Percentiles rank a stretch among this genome's conserved stretches.
These are phyloP conservation scores for Dendrocincla tyrannina DNA, from an alignment of 2,797 vertebrate genomes.

Conservation along the genomic window DNA sequence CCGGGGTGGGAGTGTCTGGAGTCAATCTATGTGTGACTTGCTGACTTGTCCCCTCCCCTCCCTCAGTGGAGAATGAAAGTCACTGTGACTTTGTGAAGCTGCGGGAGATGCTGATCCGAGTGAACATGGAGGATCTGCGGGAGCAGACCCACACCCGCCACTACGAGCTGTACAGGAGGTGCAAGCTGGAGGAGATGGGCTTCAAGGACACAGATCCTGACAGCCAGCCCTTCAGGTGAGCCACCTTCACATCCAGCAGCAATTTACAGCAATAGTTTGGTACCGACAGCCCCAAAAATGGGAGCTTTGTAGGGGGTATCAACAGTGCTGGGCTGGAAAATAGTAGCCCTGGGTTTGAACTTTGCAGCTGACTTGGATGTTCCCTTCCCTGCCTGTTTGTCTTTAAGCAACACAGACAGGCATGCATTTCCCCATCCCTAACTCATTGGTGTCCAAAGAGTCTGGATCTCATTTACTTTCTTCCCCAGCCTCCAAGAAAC, in stretches of 20 bases:
- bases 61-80: constrained; percentile 93
- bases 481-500: constrained; percentile 92
- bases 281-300: background rate
- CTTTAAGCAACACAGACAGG: background rate
- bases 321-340: background rate
- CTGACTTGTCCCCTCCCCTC: background rate
- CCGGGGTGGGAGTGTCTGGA: background rate
- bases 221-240: constrained; percentile 95
- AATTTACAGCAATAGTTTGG: rapidly evolving
- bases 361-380: background rate
- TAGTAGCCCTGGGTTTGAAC: background rate
- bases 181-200: constrained; percentile 98
- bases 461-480: constrained; percentile 6
- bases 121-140: constrained; percentile 98
- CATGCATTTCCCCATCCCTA: background rate
- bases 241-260: rapidly evolving
- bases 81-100: constrained; percentile 99
- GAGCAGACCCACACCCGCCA: constrained; percentile 97
- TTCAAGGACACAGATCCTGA: constrained; percentile 98
- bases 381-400: background rate
- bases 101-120: constrained; percentile 94
- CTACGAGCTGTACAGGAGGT: constrained; percentile 96
- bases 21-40: rapidly evolving
- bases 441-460: background rate
- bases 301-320: background rate